Base-by-base conservation (phyloP, 2,113 vertebrate species). In the Ctenomys sociabilis region DNA sequence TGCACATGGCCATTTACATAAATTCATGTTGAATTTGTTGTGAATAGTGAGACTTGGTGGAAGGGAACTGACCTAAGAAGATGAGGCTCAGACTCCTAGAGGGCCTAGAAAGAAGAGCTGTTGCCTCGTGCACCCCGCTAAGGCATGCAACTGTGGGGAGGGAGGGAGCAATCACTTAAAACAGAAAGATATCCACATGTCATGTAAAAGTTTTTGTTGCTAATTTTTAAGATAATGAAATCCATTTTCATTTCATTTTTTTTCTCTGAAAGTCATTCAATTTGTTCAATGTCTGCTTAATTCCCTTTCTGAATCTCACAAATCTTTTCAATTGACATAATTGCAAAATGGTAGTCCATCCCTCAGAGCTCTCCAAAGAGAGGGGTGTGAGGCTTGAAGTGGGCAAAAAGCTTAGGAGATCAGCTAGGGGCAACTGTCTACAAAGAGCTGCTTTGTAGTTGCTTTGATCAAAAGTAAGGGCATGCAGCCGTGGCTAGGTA, bases 161-260 rank as follows among this genome's bases (percentile, higher is more conserved):
- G 54, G 14, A 96, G 94, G 96, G 96, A 95, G 97, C 97, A 96
- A 43, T 84, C 3, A 0, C 28, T 82, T 94, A 96, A 97, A 94
- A 95, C 78, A 95, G 98, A 98, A 95, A 95, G 7, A 95, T 78
- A 97, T 97, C 95, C 96, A 24, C 52, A 70, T 84, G 63, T 72
- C 97, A 95, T 97, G 93, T 97, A 95, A 96, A 94, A 97, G 77
- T 91, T 98, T 98, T 96, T 96, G 87, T 83, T 98, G 91, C 84
- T 82, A 57, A 49, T 30, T 72, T 93, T 90, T 85, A 64, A 52
- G 35, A 73, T 28, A 85, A 13, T 54, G 61, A 82, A 21, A 75
- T 86, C 94, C 94, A 52, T 96, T 86, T 91, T 96, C 88, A 96
- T 96, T 96, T 86, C 12, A 49, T 95, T 26, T 95, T 96, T 96